A percentile compares a stretch with the other conserved stretches of the same genome.
phyloP scores from a whole-genome alignment of 2,888 invertebrate genomes.

The Hirtodrosophila confusa region DNA sequence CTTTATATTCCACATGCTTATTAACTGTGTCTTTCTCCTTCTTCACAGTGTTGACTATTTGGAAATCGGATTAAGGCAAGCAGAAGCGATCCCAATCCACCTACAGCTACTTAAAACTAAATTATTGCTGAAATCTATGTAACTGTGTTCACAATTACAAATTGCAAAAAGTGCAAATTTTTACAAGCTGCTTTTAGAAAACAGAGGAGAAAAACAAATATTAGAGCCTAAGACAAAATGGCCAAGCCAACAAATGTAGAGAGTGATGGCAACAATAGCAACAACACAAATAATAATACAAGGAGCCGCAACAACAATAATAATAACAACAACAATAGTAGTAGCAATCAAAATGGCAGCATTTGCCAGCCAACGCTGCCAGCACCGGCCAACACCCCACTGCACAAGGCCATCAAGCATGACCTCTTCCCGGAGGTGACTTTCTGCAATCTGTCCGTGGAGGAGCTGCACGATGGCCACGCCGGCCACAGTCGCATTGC shows the following conservation, averaged over 20 bases:
- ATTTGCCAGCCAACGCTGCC: slow-evolving; percentile 55
- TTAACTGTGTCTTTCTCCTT: background rate
- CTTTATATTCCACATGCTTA: background rate
- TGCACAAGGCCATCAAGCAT: slow-evolving; percentile 79
- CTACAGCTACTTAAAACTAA: slow-evolving; percentile 52
- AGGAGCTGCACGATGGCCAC: slow-evolving; percentile 60
- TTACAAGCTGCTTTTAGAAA: slow-evolving; percentile 24
- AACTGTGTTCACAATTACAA: slow-evolving; percentile 64
- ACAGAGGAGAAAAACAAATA: slow-evolving; percentile 1
- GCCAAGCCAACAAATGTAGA: slow-evolving; percentile 51
- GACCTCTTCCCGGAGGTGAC: slow-evolving; percentile 83
- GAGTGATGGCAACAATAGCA: slow-evolving; percentile 32
- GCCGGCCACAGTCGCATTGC: slow-evolving; percentile 51
- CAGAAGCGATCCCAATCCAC: slow-evolving; percentile 37
- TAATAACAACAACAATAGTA: slow-evolving; percentile 20
- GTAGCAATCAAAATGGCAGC: slow-evolving; percentile 60
- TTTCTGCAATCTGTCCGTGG: slow-evolving; percentile 82
- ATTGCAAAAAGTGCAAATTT: slow-evolving; percentile 51
- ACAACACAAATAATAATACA: slow-evolving; percentile 28
- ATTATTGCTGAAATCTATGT: slow-evolving; percentile 56
- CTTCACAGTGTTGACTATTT: slow-evolving; percentile 33
- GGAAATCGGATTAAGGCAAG: slow-evolving; percentile 16
- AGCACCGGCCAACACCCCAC: slow-evolving; percentile 71
- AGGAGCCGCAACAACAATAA: slow-evolving; percentile 21
- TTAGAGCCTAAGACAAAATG: slow-evolving; percentile 48